Percentiles rank a stretch among this genome's conserved stretches.
Conservation (phyloP, 2,113 vertebrate species). For the Ochotona curzoniae region DNA sequence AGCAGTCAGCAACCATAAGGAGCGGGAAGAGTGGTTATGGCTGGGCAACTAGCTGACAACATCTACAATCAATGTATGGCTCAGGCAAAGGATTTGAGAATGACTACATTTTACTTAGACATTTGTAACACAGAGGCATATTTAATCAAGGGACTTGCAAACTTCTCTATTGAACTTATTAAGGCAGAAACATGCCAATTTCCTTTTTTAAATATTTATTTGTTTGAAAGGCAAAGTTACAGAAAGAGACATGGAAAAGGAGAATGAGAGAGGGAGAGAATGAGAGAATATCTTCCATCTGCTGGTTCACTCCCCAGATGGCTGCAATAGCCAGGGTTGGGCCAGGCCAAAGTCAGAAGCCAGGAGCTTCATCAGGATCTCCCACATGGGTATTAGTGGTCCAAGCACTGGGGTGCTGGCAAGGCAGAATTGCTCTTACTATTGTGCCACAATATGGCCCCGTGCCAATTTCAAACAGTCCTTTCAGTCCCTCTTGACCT, state of each 20-base stretch:
- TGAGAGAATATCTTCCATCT: too few species aligned
- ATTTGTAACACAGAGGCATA: background rate
- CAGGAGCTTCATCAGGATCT: too few species aligned
- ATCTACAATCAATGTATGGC: background rate
- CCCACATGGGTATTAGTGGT: too few species aligned
- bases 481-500: background rate
- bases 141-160: slow-evolving; percentile 26
- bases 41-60: fast-evolving
- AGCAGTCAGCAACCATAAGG: background rate
- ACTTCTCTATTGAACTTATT: background rate
- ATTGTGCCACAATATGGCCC: too few species aligned
- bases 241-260: too few species aligned
- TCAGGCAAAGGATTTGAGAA: background rate
- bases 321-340: too few species aligned
- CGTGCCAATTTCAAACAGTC: background rate
- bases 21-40: background rate
- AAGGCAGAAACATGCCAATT: background rate
- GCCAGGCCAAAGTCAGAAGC: too few species aligned
- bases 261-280: too few species aligned
- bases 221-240: too few species aligned
- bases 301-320: too few species aligned
- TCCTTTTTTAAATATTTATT: background rate
- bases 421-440: too few species aligned
- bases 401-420: too few species aligned
- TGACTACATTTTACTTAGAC: background rate